phyloP scores from a whole-genome alignment of 2,797 vertebrate genomes.

The Mormyrus hasselquistii region DNA sequence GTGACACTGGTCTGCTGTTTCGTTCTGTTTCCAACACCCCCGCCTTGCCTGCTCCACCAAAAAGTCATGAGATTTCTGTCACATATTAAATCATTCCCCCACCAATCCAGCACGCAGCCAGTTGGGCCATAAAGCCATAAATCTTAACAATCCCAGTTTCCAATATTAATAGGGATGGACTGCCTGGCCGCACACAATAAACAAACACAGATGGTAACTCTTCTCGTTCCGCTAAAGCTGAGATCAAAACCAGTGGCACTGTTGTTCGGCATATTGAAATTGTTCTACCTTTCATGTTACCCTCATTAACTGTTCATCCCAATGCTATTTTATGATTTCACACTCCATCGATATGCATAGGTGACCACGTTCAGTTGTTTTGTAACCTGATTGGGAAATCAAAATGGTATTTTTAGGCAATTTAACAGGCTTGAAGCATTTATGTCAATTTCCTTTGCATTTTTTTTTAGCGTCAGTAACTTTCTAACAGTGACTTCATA shows the following conservation, averaged over 20 bases:
- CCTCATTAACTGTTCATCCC: slow-evolving; percentile 12
- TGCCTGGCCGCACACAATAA: slow-evolving; percentile 30
- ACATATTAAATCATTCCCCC: background rate
- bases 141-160: slow-evolving; percentile 42
- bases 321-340: slow-evolving; percentile 9
- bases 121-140: slow-evolving; percentile 28
- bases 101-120: slow-evolving; percentile 33
- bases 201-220: slow-evolving; percentile 41
- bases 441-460: background rate
- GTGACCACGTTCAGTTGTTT: background rate
- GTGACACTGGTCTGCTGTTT: background rate
- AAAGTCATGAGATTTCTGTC: slow-evolving; percentile 27
- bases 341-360: background rate
- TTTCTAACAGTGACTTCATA: background rate
- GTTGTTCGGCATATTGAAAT: slow-evolving; percentile 27
- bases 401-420: background rate
- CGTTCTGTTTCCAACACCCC: background rate
- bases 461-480: background rate
- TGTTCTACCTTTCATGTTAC: slow-evolving; percentile 7
- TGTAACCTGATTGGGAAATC: background rate
- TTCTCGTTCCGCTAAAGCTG: slow-evolving; percentile 21
- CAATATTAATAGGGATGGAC: slow-evolving; percentile 44
- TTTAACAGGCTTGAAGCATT: background rate
- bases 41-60: slow-evolving; percentile 29
- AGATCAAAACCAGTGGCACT: slow-evolving; percentile 27